Evolutionary conservation across 2,797 vertebrate species (phyloP), one percentile per base, ranked within the genome.

Genomic region (Acanthiza pusilla): DNA sequence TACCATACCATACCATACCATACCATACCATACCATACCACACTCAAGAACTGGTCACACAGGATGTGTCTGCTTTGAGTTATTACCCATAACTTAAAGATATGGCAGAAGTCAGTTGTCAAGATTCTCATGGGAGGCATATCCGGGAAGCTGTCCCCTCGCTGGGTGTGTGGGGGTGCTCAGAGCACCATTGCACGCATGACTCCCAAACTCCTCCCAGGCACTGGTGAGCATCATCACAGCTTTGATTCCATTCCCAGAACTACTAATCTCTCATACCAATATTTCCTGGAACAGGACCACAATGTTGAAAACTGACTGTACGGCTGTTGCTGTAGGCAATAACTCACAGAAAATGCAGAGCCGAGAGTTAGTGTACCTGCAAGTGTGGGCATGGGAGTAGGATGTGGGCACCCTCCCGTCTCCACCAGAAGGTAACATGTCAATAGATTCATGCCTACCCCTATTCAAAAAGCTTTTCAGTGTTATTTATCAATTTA

Each of bases 251-350:
- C 88, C 90, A 12, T 98, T 98, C 96, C 97, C 97, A 98, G 97
- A 98, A 98, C 90, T 95, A 91, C 94, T 95, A 83, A 92, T 93
- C 67, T 45, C 68, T 85, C 68, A 74, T 78, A 95, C 92, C 88
- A 80, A 15, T 96, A 88, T 94, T 98, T 98, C 98, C 98, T 97
- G 97, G 97, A 98, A 98, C 81, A 93, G 86, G 67, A 96, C 86
- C 45, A 36, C 87, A 93, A 38, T 26, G 29, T 53, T 85, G 88
- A 91, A 96, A 95, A 78, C 93, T 97, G 96, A 95, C 89, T 94
- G 38, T 38, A 38, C 38, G 94, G 74, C 77, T 85, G 60, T 91
- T 85, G 89, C 77, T 91, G 40, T 81, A 87, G 73, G 91, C 71
- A 91, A 80, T 97, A 96, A 97, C 26, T 97, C 89, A 95, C 10